Percentiles rank a stretch among this genome's conserved stretches.
These are phyloP conservation scores for Cliona cf. orientalis DNA, from an alignment of 37 sponge, comb jelly and placozoan genomes.

Conservation along the genomic window DNA sequence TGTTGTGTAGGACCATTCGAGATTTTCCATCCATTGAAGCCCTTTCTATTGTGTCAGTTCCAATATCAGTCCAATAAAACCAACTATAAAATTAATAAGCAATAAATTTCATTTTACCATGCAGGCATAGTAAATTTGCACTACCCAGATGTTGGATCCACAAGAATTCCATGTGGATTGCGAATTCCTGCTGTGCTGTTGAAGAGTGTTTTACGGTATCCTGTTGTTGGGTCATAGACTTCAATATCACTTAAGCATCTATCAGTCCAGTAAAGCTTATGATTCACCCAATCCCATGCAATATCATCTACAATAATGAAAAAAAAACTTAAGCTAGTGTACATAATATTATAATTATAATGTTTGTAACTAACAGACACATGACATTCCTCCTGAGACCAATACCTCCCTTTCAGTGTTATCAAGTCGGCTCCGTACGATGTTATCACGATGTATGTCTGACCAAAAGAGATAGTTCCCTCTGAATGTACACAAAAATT, in stretches of 20 bases:
- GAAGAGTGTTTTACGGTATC: constrained; percentile 9
- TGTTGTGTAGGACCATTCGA: constrained; percentile 26
- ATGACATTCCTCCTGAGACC: constrained; percentile 5
- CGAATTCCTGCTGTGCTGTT: background rate
- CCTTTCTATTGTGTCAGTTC: too few relatives aligned
- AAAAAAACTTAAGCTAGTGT: background rate
- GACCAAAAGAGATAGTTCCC: constrained; percentile 18
- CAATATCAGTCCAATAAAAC: too few relatives aligned
- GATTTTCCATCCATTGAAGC: too few relatives aligned
- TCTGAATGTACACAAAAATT: constrained; percentile 8
- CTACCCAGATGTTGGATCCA: constrained; percentile 55
- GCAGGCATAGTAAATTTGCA: too few relatives aligned
- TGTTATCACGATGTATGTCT: background rate
- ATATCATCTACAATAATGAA: background rate
- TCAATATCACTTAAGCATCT: background rate
- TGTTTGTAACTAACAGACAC: constrained; percentile 19
- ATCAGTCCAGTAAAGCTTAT: constrained; percentile 55
- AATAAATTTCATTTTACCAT: too few relatives aligned
- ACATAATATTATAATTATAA: too few relatives aligned
- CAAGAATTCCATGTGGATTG: constrained; percentile 19
- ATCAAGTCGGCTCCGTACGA: constrained; percentile 5
- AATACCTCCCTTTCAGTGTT: background rate
- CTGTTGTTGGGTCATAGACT: constrained; percentile 20
- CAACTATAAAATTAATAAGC: too few relatives aligned
- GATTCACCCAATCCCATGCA: constrained; percentile 38